Percentiles rank a stretch among this genome's conserved stretches.
Conservation (phyloP, 2,797 vertebrate species). For the Peromyscus aztecus region DNA sequence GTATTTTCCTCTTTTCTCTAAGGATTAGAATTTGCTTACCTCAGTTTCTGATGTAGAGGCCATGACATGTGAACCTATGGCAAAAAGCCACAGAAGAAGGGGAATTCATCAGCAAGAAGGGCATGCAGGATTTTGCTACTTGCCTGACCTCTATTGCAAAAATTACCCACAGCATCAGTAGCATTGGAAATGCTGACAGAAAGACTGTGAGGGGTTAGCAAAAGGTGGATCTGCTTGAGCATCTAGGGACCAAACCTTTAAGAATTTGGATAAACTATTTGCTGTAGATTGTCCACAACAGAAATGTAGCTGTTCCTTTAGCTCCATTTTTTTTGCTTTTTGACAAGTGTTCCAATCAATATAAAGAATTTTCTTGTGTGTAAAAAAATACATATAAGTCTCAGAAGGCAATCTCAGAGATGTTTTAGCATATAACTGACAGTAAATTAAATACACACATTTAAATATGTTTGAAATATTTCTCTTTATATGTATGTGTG, state of each 20-base stretch:
- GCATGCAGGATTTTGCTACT: neutral
- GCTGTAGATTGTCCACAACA: neutral
- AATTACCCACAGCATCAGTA: constrained; percentile 65
- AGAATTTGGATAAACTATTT: constrained; percentile 55
- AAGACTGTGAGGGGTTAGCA: constrained; percentile 29
- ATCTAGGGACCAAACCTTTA: constrained; percentile 48
- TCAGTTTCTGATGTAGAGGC: neutral
- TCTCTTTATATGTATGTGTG: neutral
- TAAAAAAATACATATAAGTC: neutral
- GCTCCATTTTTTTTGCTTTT: constrained; percentile 42
- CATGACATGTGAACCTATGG: constrained; percentile 34
- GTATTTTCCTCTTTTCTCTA: constrained; percentile 45
- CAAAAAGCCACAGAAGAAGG: constrained; percentile 56
- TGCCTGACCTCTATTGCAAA: constrained; percentile 61
- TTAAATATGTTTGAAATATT: neutral
- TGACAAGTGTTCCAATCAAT: neutral
- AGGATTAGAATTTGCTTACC: constrained; percentile 62
- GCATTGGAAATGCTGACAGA: constrained; percentile 68
- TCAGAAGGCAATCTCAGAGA: neutral
- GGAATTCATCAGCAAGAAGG: constrained; percentile 43
- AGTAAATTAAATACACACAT: neutral
- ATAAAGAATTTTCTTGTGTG: constrained; percentile 17
- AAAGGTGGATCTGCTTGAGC: neutral
- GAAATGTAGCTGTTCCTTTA: constrained; percentile 62
- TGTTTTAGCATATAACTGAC: constrained; percentile 34